Base-by-base conservation (phyloP, 2,797 vertebrate species). In the Sphaeramia orbicularis region DNA sequence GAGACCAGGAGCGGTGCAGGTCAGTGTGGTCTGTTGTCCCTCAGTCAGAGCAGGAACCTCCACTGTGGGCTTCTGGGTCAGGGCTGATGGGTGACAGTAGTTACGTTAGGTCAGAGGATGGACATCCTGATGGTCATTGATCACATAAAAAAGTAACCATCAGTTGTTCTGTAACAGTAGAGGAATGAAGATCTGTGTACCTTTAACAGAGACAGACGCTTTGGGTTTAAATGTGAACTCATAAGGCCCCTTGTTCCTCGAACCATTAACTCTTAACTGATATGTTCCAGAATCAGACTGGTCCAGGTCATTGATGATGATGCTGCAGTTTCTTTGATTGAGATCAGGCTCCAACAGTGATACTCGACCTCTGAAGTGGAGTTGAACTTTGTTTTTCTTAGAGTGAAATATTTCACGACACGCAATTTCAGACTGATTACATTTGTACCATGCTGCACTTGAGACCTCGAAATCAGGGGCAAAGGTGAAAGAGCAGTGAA, bases 1-100 rank as follows among this genome's bases (percentile, higher is more conserved):
- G 67, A 82, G 48, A 61, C 68, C 83, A 32, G 85, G 86, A 68
- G 85, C 84, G 4, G 73, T 80, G 81, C 89, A 91, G 69, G 50
- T 88, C 74, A 91, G 51, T 9, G 60, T 76, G 76, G 62, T 11
- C 66, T 19, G 21, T 13, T 74, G 58, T 58, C 78, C 77, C 15
- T 51, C 87, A 1, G 13, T 69, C 77, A 90, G 45, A 4, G 16
- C 6, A 65, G 78, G 81, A 73, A 72, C 2, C 44, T 0, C n/a
- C 74, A 86, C 1, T 1, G 13, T 47, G 59, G 85, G 81, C 35
- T 65, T 86, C 62, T 81, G 81, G 14, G 0, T 70, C 53, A 83
- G 74, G 67, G 0, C 87, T 87, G n/a, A 56, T 9, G 24, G 30
- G 40, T 2, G 14, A 30, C 2, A 43, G 13, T 13, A 6, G 9